Base-by-base conservation (phyloP, 2,888 invertebrate genomes). In the Meteorus cinctellus region DNA sequence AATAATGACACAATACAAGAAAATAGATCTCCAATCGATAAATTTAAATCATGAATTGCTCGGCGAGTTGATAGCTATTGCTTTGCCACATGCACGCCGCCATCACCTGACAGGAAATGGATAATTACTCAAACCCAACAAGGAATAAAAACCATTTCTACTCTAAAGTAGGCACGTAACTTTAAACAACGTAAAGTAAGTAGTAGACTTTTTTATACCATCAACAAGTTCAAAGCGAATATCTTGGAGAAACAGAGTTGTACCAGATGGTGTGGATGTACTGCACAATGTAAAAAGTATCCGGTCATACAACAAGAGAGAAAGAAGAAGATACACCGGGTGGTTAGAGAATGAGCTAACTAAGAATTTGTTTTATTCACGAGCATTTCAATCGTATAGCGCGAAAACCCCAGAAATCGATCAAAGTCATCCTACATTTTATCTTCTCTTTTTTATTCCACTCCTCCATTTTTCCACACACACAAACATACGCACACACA, bases 321-420 rank as follows among this genome's bases (percentile, higher is more conserved):
- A 14, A 14, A 51, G 51, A 8, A 34, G 34, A 34, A 8, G 34
- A 51, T 14, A 51, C 12, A 10, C 51, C 51, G 16, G 51, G n/a
- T n/a, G 14, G 51, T 51, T 51, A 51, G 14, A n/a, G 4, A 60
- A 24, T 3, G 4, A 24, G 3, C 24, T 31, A 29, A 29, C 14
- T 48, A 29, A 24, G 41, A 77, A 77, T 75, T 72, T 77, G 72
- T 75, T 75, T 75, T 75, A 77, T 77, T 75, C 77, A 78, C 63
- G 36, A 67, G 67, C 36, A 66, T 36, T 68, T 73, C 69, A 76
- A 65, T 60, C 62, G 41, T 48, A 34, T n/a, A 31, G 2, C 16
- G 12, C 65, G 19, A n/a, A 62, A 62, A 67, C 24, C 19, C 14
- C 16, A 27, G 24, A 34, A 48, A 76, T 78, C 72, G 34, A 74